A percentile compares a stretch with the other conserved stretches of the same genome.
Evolutionary conservation across 1,140 invertebrate species (phyloP).

Genomic region (Apis laboriosa): DNA sequence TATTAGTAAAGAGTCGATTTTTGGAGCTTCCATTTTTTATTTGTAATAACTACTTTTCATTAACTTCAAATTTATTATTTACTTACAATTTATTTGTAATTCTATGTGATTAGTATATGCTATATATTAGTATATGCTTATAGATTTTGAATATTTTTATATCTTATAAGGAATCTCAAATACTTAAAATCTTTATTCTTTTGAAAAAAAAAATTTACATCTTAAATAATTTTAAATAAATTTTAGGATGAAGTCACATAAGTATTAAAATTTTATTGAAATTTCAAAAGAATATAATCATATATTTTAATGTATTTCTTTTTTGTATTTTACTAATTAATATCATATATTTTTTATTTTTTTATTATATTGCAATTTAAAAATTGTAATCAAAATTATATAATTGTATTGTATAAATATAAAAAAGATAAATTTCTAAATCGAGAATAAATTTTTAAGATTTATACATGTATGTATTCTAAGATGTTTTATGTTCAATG

Average conservation of each 20-base stretch:
- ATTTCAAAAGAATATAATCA: background rate
- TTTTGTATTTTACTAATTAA: constrained; percentile 30
- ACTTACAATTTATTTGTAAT: constrained; percentile 10
- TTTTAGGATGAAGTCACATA: too few species aligned
- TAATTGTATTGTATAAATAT: constrained; percentile 1
- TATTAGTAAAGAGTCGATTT: background rate
- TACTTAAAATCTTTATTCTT: constrained; percentile 1
- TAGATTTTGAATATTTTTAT: constrained; percentile 37
- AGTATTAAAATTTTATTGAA: background rate
- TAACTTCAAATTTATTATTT: background rate
- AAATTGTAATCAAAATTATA: background rate
- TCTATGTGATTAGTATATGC: background rate
- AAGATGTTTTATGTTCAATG: background rate
- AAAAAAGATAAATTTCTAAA: background rate
- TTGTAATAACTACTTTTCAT: background rate
- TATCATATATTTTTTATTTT: constrained; percentile 8
- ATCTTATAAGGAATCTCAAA: constrained; percentile 2
- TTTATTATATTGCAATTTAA: background rate
- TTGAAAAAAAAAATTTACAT: background rate
- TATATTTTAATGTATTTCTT: background rate
- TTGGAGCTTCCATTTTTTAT: background rate
- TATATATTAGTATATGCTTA: background rate
- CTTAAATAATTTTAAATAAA: background rate
- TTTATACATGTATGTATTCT: background rate
- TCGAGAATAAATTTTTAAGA: background rate